A percentile compares a stretch with the other conserved stretches of the same genome.
Evolutionary conservation across 2,888 invertebrate species (phyloP).

Genomic region (Limulus polyphemus): DNA sequence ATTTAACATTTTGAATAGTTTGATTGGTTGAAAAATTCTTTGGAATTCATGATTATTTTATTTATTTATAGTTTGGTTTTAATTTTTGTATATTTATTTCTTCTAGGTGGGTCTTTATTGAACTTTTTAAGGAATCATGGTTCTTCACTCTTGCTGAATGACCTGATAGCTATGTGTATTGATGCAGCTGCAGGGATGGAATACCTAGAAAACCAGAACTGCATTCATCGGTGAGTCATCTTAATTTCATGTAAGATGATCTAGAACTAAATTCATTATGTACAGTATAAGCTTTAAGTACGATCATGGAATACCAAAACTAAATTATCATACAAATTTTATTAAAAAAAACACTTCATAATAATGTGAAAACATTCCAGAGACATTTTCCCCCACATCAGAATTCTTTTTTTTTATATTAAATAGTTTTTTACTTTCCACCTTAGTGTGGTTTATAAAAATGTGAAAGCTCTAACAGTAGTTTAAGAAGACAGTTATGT

Average conservation of each 20-base stretch:
- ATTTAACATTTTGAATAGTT: no score
- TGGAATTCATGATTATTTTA: not conserved
- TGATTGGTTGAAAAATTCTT: not conserved
- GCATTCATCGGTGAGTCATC: slow-evolving; percentile 56
- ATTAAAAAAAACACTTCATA: no score
- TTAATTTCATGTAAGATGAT: not conserved
- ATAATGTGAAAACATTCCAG: no score
- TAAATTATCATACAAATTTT: not conserved
- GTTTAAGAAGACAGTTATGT: no score
- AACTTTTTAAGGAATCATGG: slow-evolving; percentile 74
- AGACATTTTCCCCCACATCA: no score
- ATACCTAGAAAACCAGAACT: slow-evolving; percentile 87
- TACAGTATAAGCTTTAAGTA: no score
- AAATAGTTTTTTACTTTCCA: no score
- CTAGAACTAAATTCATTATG: not conserved
- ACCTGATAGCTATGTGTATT: slow-evolving; percentile 61
- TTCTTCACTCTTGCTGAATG: slow-evolving; percentile 41
- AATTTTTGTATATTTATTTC: not conserved
- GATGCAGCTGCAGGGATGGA: slow-evolving; percentile 91
- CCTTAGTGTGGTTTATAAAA: no score
- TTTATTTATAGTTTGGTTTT: no score
- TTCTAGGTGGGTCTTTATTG: slow-evolving; percentile 69
- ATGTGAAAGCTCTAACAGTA: no score
- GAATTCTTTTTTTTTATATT: no score
- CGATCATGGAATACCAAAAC: not conserved